These are phyloP conservation scores for Oreochromis spilurus DNA, from an alignment of 2,113 vertebrate genomes.

Conservation along the genomic window DNA sequence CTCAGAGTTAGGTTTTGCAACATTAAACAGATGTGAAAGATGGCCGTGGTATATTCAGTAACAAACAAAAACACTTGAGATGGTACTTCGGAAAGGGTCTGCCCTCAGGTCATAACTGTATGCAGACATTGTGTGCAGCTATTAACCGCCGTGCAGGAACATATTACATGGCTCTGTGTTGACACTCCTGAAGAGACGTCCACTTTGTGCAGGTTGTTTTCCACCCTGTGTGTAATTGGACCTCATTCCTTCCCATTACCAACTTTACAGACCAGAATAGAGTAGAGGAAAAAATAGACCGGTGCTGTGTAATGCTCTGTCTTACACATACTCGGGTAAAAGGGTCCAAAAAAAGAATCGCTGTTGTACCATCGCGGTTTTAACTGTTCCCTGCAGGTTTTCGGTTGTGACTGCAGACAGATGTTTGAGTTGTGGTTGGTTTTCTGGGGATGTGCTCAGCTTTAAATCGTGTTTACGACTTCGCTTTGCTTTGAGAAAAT, in stretches of 20 bases:
- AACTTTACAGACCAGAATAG: neutral
- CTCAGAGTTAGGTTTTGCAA: neutral
- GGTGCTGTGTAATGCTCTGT: neutral
- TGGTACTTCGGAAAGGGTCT: neutral
- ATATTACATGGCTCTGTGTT: conserved; percentile 4
- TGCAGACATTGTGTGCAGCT: neutral
- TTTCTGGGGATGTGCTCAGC: neutral
- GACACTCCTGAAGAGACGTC: neutral
- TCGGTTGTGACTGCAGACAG: neutral
- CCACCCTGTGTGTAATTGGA: neutral
- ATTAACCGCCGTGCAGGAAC: neutral
- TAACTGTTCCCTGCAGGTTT: neutral
- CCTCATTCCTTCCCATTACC: neutral
- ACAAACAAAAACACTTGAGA: neutral
- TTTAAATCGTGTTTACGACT: conserved; percentile 22
- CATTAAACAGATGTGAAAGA: neutral
- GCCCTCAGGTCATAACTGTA: neutral
- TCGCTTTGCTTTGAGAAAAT: conserved; percentile 18
- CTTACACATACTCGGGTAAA: neutral
- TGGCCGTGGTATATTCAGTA: neutral
- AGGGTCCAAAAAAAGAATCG: neutral
- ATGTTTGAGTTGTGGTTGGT: conserved; percentile 1
- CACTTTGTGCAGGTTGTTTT: neutral
- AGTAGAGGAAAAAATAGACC: neutral
- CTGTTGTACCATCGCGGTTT: neutral